A percentile compares a stretch with the other conserved stretches of the same genome.
Conservation (phyloP, 64 coral and sea anemone genomes). For the Montipora foliosa region DNA sequence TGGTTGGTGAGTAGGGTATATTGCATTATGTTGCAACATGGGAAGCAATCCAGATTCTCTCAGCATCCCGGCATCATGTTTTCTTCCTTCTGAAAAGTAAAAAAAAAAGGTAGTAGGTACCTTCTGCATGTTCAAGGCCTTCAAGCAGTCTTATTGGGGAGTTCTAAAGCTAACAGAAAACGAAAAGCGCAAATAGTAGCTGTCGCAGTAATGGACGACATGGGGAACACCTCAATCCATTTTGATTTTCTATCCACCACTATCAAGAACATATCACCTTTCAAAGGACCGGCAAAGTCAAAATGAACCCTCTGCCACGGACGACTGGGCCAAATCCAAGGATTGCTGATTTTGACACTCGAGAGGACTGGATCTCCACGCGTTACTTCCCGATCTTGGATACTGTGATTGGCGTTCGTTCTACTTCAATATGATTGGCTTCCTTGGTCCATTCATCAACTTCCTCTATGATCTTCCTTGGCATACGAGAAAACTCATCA, state of each 20-base stretch:
- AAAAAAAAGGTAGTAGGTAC: too few relatives aligned
- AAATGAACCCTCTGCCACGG: slow-evolving; percentile 45
- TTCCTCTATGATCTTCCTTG: neutral
- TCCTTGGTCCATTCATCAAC: neutral
- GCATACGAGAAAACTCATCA: slow-evolving; percentile 34
- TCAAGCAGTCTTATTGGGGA: too few relatives aligned
- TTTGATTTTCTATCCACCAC: slow-evolving; percentile 40
- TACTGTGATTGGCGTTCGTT: slow-evolving; percentile 13
- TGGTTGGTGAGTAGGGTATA: too few relatives aligned
- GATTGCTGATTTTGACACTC: slow-evolving; percentile 12
- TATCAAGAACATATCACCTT: slow-evolving; percentile 38
- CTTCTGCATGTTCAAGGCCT: too few relatives aligned
- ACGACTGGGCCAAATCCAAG: slow-evolving; percentile 2
- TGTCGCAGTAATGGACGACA: slow-evolving; percentile 10
- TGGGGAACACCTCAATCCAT: slow-evolving; percentile 34
- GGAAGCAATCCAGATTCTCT: too few relatives aligned
- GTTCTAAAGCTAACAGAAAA: neutral
- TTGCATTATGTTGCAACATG: too few relatives aligned
- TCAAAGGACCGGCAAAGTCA: slow-evolving; percentile 28
- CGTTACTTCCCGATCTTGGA: neutral
- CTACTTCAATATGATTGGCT: neutral
- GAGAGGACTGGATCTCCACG: slow-evolving; percentile 20
- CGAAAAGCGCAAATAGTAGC: slow-evolving; percentile 25
- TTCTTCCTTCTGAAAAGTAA: too few relatives aligned
- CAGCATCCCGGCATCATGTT: too few relatives aligned